phyloP scores from a whole-genome alignment of 1,140 invertebrate species.

The Pristionchus pacificus region DNA sequence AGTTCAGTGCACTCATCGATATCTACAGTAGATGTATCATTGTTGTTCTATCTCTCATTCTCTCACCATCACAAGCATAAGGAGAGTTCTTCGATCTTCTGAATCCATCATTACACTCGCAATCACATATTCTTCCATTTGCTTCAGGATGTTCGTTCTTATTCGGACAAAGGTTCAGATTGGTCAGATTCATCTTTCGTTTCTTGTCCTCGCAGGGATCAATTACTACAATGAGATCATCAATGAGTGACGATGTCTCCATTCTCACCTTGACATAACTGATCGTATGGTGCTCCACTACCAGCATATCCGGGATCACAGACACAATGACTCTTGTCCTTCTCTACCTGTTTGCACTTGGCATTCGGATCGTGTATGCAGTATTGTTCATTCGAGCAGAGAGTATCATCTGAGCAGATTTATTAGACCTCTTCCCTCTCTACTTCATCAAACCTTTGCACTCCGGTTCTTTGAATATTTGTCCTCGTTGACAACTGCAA shows the following conservation, averaged over 20 bases:
- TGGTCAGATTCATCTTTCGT: background rate
- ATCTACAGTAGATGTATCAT: background rate
- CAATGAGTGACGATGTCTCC: background rate
- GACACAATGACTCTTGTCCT: background rate
- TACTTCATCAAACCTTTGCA: background rate
- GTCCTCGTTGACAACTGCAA: background rate
- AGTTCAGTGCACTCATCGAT: background rate
- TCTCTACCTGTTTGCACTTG: background rate
- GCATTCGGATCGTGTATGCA: background rate
- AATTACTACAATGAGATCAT: background rate
- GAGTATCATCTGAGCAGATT: background rate
- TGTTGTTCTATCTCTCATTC: too few relatives aligned
- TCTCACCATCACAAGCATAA: background rate
- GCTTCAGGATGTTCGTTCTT: background rate
- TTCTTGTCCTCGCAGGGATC: background rate
- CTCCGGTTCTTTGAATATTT: background rate
- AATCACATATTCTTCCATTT: background rate
- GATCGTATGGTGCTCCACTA: background rate
- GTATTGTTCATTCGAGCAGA: background rate
- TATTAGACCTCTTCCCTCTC: too few relatives aligned
- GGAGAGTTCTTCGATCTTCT: background rate
- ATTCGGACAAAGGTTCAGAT: background rate
- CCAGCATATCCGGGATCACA: background rate
- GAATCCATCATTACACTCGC: background rate
- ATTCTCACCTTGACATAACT: background rate